Conservation (phyloP, 2,113 vertebrate species). For the Apodemus sylvaticus region DNA sequence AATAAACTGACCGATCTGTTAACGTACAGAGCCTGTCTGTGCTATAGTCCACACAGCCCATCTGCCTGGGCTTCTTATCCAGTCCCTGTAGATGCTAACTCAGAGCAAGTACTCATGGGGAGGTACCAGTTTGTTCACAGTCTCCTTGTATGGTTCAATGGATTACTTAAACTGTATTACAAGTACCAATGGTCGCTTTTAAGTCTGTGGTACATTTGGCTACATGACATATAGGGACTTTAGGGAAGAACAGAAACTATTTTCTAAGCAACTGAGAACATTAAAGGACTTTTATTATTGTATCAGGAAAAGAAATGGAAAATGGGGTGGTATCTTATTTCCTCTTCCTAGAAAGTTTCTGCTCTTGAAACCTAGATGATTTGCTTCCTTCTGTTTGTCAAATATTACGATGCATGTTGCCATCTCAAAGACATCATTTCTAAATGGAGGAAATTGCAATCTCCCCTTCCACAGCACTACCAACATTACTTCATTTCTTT, state of each 20-base stretch:
- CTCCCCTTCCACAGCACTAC: neutral
- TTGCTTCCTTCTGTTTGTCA: neutral
- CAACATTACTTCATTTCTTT: neutral
- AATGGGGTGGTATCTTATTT: neutral
- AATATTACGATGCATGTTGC: neutral
- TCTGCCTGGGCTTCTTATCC: neutral
- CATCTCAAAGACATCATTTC: neutral
- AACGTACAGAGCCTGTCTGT: neutral
- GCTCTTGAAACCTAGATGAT: neutral
- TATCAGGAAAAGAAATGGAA: neutral
- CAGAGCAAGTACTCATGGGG: neutral
- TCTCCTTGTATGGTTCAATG: slow-evolving; percentile 1
- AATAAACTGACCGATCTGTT: neutral
- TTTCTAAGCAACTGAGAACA: neutral
- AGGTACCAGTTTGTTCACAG: neutral
- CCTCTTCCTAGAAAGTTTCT: neutral
- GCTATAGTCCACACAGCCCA: neutral
- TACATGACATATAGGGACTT: neutral
- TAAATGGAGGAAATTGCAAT: neutral
- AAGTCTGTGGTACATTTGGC: neutral
- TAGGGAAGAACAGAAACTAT: slow-evolving; percentile 16
- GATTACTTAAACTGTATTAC: slow-evolving; percentile 21
- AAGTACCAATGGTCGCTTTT: slow-evolving; percentile 14
- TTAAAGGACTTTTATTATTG: neutral
- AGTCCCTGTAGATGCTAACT: neutral